Evolutionary conservation across 2,113 vertebrate genomes (phyloP).

Genomic region (Corvus moneduloides): DNA sequence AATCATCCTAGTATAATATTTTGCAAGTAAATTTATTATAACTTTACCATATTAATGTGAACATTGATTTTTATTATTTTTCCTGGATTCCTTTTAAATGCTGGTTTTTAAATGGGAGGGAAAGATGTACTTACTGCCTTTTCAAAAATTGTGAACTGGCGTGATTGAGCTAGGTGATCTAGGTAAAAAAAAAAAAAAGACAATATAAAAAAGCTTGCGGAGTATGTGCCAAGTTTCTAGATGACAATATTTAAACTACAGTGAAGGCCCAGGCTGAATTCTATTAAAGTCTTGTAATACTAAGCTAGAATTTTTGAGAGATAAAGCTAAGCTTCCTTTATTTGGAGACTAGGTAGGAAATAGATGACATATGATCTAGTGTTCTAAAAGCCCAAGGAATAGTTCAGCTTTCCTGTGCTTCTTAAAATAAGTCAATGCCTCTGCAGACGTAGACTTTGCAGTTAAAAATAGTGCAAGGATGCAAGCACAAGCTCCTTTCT

Average conservation of each 20-base stretch:
- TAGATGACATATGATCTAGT: background rate
- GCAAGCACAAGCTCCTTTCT: background rate
- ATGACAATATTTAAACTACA: background rate
- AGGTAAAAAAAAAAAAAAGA: background rate
- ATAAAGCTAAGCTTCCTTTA: background rate
- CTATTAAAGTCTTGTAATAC: background rate
- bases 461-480: constrained; percentile 20
- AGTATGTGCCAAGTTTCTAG: background rate
- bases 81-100: background rate
- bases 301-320: background rate
- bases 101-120: background rate
- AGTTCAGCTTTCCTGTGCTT: background rate
- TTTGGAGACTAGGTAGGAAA: background rate
- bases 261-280: background rate
- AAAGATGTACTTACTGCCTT: background rate
- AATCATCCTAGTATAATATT: background rate
- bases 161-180: background rate
- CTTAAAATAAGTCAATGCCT: background rate
- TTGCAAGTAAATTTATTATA: background rate
- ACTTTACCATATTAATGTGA: background rate
- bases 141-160: background rate
- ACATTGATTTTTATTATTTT: background rate
- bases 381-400: background rate
- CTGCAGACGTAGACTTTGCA: background rate
- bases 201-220: background rate